Conservation (phyloP, 1,140 invertebrate genomes). For the Dysdera silvatica region DNA sequence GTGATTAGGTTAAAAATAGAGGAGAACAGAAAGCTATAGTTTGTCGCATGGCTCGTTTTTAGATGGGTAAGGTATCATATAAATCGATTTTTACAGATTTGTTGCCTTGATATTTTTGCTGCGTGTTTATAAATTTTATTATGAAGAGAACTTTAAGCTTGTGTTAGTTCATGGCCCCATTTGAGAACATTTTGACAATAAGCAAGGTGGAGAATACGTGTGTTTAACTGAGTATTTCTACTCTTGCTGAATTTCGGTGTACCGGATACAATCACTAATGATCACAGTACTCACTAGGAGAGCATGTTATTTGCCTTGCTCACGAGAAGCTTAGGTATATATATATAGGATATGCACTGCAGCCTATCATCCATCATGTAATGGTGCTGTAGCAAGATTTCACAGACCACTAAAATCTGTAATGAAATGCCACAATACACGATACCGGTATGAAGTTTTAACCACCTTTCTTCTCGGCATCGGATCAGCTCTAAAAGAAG, state of each 20-base stretch:
- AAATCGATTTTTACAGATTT: no score
- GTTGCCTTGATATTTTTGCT: no score
- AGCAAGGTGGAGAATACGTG: conserved; percentile 40
- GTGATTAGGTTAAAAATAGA: no score
- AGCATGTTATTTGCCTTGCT: conserved; percentile 35
- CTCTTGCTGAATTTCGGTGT: conserved; percentile 40
- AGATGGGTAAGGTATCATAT: no score
- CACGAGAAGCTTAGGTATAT: not conserved
- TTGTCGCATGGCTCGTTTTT: no score
- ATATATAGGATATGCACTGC: conserved; percentile 16
- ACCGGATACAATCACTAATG: conserved; percentile 38
- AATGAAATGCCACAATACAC: conserved; percentile 9
- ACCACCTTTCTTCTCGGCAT: conserved; percentile 42
- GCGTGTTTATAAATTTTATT: no score
- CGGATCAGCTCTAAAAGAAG: conserved; percentile 34
- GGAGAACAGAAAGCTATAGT: no score
- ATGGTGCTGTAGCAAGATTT: conserved; percentile 40
- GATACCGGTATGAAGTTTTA: conserved; percentile 39
- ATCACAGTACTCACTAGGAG: conserved; percentile 47
- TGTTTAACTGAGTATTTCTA: conserved; percentile 39
- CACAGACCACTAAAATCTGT: conserved; percentile 45
- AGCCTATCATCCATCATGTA: conserved; percentile 37
- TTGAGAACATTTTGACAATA: no score
- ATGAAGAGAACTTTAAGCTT: no score
- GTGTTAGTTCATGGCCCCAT: no score